These are phyloP conservation scores for Corynorhinus townsendii DNA, from an alignment of 2,113 vertebrate genomes.

Conservation along the genomic window DNA sequence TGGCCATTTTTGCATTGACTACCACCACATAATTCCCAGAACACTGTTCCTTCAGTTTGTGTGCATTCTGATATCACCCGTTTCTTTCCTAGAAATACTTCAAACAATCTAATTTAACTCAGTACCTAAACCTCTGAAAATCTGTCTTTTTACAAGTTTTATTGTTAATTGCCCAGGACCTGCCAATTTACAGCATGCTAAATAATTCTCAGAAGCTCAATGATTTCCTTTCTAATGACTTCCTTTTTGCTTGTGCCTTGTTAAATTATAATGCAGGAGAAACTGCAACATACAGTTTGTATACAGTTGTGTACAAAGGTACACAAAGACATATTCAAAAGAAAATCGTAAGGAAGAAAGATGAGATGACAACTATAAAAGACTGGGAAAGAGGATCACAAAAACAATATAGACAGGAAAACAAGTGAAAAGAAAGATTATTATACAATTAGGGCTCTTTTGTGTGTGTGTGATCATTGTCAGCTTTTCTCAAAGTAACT, in stretches of 20 bases:
- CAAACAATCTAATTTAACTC: slow-evolving; percentile 4
- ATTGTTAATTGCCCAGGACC: slow-evolving; percentile 29
- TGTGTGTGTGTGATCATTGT: neutral
- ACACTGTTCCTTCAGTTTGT: neutral
- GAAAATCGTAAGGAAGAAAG: slow-evolving; percentile 35
- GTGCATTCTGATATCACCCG: neutral
- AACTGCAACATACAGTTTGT: neutral
- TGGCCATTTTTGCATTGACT: neutral
- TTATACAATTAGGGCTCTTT: neutral
- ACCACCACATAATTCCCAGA: neutral
- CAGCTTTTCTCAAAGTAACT: neutral
- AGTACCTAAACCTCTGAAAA: neutral
- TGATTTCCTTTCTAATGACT: neutral
- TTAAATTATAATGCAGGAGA: slow-evolving; percentile 40
- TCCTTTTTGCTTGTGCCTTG: neutral
- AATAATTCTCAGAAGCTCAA: neutral
- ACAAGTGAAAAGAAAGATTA: slow-evolving; percentile 20
- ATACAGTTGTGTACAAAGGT: no score
- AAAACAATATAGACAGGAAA: neutral
- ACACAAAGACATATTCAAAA: neutral
- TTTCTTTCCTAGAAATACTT: neutral
- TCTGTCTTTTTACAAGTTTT: slow-evolving; percentile 23
- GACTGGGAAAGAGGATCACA: neutral
- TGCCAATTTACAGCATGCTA: neutral
- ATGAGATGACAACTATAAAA: neutral